phyloP scores from a whole-genome alignment of 2,113 vertebrate species.

The Daboia siamensis region DNA sequence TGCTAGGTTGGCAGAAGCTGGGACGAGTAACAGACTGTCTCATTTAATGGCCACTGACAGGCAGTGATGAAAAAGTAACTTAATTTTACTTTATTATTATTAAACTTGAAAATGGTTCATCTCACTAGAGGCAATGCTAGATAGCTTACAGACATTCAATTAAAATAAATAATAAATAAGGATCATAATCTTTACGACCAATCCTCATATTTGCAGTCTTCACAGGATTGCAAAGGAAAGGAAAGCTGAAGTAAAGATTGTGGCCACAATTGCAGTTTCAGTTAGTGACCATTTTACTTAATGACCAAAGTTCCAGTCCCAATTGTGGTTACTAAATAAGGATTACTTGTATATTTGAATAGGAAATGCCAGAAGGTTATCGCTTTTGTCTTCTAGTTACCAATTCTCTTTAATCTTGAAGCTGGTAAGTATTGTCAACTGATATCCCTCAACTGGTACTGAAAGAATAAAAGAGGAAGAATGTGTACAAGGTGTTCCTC shows the following conservation, averaged over 20 bases:
- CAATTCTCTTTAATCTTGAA: neutral
- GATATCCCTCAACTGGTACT: neutral
- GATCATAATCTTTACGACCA: neutral
- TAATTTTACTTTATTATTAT: neutral
- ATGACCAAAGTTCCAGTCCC: neutral
- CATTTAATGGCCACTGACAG: neutral
- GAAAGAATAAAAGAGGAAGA: neutral
- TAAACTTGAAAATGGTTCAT: neutral
- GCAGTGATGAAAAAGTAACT: neutral
- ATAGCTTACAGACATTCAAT: neutral
- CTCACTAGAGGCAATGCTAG: neutral
- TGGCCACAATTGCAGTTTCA: neutral
- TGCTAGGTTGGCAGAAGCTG: too few relatives aligned
- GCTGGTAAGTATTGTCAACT: neutral
- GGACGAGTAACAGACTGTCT: too few relatives aligned
- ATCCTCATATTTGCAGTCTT: neutral
- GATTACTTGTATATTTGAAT: neutral
- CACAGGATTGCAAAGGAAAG: neutral
- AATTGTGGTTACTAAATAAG: neutral
- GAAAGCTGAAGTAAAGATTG: neutral
- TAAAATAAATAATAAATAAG: neutral
- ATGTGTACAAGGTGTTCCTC: neutral
- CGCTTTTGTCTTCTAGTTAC: neutral
- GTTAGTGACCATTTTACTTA: neutral
- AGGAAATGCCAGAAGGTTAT: neutral